phyloP scores from a whole-genome alignment of 2,888 invertebrate species.

The Limnephilus lunatus region DNA sequence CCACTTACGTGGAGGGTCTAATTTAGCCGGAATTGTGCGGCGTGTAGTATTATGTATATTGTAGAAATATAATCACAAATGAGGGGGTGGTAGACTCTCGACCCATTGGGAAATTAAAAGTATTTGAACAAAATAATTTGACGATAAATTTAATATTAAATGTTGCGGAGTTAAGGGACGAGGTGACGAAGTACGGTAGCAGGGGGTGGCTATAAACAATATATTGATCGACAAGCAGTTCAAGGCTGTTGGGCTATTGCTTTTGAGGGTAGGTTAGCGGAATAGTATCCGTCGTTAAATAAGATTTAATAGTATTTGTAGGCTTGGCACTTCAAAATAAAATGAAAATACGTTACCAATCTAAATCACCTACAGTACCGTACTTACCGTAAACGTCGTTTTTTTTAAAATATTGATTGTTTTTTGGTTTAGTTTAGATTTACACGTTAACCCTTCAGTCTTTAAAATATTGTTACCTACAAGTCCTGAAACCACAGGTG shows the following conservation, averaged over 20 bases:
- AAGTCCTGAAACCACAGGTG: no score
- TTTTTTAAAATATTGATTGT: neutral
- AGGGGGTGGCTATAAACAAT: neutral
- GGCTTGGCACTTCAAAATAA: neutral
- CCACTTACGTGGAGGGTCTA: conserved; percentile 19
- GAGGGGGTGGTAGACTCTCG: neutral
- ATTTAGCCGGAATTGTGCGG: conserved; percentile 33
- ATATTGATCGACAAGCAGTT: neutral
- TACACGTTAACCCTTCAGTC: no score
- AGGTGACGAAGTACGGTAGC: neutral
- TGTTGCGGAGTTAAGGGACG: neutral
- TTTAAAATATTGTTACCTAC: no score
- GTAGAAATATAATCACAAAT: neutral
- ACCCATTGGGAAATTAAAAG: neutral
- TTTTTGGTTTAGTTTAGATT: neutral
- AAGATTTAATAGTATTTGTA: neutral
- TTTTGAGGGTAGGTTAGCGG: neutral
- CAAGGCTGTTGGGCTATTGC: neutral
- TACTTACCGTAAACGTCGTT: neutral
- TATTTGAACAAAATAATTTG: conserved; percentile 2
- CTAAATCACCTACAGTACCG: neutral
- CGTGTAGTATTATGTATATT: neutral
- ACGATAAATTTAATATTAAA: conserved; percentile 2
- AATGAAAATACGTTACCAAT: neutral
- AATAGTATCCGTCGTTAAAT: neutral